Percentiles rank a stretch among this genome's conserved stretches.
phyloP scores from a whole-genome alignment of 2,888 invertebrate genomes.

The Mylabris sibirica region DNA sequence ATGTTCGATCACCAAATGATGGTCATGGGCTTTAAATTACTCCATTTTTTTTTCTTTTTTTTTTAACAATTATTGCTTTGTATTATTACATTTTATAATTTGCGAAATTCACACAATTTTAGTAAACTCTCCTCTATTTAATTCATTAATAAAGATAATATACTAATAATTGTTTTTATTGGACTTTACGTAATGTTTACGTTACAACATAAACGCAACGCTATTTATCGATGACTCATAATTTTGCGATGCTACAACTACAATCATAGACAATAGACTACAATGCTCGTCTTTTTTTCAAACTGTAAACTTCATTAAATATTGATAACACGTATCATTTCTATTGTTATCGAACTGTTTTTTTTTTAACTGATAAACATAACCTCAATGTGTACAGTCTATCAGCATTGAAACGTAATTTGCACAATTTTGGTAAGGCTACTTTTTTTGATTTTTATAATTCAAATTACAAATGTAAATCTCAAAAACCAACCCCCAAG shows the following conservation, averaged over 20 bases:
- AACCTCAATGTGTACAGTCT: background rate
- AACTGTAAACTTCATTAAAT: background rate
- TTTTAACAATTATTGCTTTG: background rate
- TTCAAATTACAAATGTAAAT: too few relatives aligned
- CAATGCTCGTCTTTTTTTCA: too few relatives aligned
- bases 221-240: background rate
- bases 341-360: background rate
- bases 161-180: background rate
- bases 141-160: background rate
- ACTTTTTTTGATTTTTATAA: background rate
- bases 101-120: background rate
- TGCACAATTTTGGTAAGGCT: too few relatives aligned
- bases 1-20: slow-evolving; percentile 67
- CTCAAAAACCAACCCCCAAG: too few relatives aligned
- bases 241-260: background rate
- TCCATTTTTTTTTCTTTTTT: background rate
- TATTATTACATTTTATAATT: background rate
- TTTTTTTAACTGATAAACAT: background rate
- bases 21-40: slow-evolving; percentile 31
- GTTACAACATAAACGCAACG: background rate
- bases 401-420: too few relatives aligned
- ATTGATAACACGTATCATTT: background rate
- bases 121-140: background rate
- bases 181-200: background rate
- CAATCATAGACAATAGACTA: too few relatives aligned